phyloP scores from a whole-genome alignment of 2,888 invertebrate genomes.

The Macaria liturata region DNA sequence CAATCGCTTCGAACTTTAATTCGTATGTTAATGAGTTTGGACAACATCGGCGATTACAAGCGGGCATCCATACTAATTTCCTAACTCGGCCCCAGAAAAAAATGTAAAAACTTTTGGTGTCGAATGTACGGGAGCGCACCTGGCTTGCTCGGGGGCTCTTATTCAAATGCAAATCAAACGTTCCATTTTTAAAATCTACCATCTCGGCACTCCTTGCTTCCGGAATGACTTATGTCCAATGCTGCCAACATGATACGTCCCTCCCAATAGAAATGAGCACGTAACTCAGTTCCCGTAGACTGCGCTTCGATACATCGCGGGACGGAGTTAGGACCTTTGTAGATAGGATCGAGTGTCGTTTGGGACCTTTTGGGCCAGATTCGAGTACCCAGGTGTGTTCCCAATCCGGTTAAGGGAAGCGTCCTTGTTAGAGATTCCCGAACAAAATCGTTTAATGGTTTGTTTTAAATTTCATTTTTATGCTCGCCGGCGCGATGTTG shows the following conservation, averaged over 20 bases:
- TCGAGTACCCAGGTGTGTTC: slow-evolving; percentile 83
- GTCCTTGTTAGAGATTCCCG: slow-evolving; percentile 81
- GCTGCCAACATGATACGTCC: slow-evolving; percentile 52
- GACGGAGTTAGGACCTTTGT: slow-evolving; percentile 47
- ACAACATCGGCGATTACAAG: slow-evolving; percentile 60
- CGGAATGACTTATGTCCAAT: slow-evolving; percentile 80
- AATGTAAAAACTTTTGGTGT: slow-evolving; percentile 58
- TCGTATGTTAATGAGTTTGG: slow-evolving; percentile 55
- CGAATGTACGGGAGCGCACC: slow-evolving; percentile 76
- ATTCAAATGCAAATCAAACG: slow-evolving; percentile 85
- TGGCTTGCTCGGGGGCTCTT: slow-evolving; percentile 80
- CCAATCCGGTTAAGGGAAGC: slow-evolving; percentile 83
- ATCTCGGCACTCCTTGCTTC: slow-evolving; percentile 78
- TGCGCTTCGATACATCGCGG: slow-evolving; percentile 31
- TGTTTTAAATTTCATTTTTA: slow-evolving; percentile 82
- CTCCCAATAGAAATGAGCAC: slow-evolving; percentile 44
- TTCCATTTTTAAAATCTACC: slow-evolving; percentile 84
- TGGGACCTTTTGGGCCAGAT: slow-evolving; percentile 80
- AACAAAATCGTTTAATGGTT: slow-evolving; percentile 82
- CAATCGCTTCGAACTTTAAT: slow-evolving; percentile 37
- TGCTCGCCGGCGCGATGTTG: slow-evolving; percentile 66
- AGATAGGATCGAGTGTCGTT: slow-evolving; percentile 57
- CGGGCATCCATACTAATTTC: slow-evolving; percentile 68
- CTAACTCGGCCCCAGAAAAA: slow-evolving; percentile 42
- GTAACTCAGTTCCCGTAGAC: slow-evolving; percentile 33